Evolutionary conservation across 2,888 invertebrate genomes (phyloP), one percentile per base, ranked within the genome.

Genomic region (Diarsia dahlii): DNA sequence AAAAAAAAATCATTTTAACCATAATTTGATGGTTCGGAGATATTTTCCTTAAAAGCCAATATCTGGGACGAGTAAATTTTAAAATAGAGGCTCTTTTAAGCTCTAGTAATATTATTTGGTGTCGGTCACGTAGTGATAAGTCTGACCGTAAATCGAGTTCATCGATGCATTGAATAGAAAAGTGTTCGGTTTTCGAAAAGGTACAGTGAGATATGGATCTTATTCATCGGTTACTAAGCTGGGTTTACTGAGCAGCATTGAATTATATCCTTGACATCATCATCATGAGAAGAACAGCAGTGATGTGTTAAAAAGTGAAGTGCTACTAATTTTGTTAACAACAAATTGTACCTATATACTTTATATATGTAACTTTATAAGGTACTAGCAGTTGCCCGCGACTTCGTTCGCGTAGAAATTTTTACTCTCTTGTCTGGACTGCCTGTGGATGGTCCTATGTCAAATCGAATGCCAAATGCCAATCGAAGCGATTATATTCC

Each of bases 111-210:
- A 67, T 70, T 62, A 58, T 68, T 74, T 48, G 52, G 50, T 73
- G 74, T 56, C n/a, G 58, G 82, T 73, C 73, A 78, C 74, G 72
- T 74, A 76, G 46, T 66, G 52, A 74, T 76, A 76, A 48, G 39
- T 70, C n/a, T 64, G 60, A 56, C 66, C 62, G 50, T 77, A 76
- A 84, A 81, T 83, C 77, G 76, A 85, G 71, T 83, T 77, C 69
- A 69, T 56, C 70, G 71, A 65, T 75, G 75, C 73, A 73, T 82
- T 81, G 70, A 82, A 85, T 78, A 67, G 72, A 68, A 75, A 83
- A 77, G 66, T 56, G 71, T 64, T 74, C 62, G 64, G 63, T 81
- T 72, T 64, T 60, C 18, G 28, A 64, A 80, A 79, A 71, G 52
- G 65, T 65, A 65, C 13, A 34, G 46, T 28, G 45, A 23, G 58